Evolutionary conservation across 2,888 invertebrate genomes (phyloP).

Genomic region (Hyposoter dolosus): DNA sequence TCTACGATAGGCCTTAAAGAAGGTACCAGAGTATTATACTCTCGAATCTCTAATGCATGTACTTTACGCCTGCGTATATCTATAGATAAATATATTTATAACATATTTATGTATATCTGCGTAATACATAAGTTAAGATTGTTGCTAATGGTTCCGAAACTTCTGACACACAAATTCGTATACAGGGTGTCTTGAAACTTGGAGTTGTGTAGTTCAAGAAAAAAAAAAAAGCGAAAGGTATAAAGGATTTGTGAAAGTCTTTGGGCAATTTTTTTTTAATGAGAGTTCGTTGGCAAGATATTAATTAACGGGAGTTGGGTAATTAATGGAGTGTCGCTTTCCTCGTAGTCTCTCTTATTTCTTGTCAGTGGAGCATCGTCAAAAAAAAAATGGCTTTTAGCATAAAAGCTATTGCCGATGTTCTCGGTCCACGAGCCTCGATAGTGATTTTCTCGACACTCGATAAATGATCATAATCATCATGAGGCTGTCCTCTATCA

Average conservation of each 20-base stretch:
- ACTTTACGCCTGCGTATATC: slow-evolving; percentile 2
- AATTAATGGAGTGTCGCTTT: neutral
- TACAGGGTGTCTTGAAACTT: slow-evolving; percentile 24
- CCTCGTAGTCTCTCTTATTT: neutral
- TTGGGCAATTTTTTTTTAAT: neutral
- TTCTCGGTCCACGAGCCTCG: neutral
- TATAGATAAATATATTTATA: slow-evolving; percentile 7
- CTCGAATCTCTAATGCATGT: slow-evolving; percentile 35
- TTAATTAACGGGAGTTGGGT: neutral
- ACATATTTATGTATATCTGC: slow-evolving; percentile 17
- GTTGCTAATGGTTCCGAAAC: slow-evolving; percentile 62
- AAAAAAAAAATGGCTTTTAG: neutral
- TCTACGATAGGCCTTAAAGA: slow-evolving; percentile 64
- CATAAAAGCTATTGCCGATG: too few species aligned
- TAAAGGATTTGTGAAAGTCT: neutral
- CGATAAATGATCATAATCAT: neutral
- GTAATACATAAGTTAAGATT: slow-evolving; percentile 45
- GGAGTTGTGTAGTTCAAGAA: neutral
- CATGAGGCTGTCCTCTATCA: neutral
- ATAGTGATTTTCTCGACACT: neutral
- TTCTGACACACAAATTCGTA: slow-evolving; percentile 45
- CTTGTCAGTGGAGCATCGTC: neutral
- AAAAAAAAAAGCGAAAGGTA: neutral
- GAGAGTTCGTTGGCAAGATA: neutral
- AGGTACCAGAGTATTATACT: slow-evolving; percentile 56